Conservation (phyloP, 2,797 vertebrate genomes). For the Gadopsis marmoratus region DNA sequence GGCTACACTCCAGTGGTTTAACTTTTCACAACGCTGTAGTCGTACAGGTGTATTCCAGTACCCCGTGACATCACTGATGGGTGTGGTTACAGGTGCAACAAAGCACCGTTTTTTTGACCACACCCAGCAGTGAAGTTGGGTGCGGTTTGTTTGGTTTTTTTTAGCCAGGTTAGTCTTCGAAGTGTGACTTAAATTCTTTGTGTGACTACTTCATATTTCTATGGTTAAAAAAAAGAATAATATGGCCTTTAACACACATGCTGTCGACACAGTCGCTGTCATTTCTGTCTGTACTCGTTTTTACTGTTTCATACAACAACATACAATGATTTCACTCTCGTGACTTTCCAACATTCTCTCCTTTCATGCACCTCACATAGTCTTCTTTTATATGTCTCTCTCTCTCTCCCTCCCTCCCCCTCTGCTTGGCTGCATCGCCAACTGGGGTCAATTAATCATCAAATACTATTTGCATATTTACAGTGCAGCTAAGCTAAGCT, state of each 20-base stretch:
- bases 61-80: background rate
- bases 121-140: background rate
- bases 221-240: background rate
- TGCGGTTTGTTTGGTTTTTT: no score
- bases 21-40: background rate
- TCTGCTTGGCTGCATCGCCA: slow-evolving; percentile 65
- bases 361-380: slow-evolving; percentile 5
- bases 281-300: background rate
- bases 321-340: slow-evolving; percentile 29
- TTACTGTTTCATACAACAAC: background rate
- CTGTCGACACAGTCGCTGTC: background rate
- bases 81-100: background rate
- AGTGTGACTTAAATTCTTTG: background rate
- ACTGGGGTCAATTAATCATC: slow-evolving; percentile 85
- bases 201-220: background rate
- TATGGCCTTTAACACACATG: background rate
- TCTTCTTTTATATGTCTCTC: slow-evolving; percentile 21
- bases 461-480: slow-evolving; percentile 84
- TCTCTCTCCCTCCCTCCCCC: slow-evolving; percentile 21
- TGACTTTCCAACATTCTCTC: slow-evolving; percentile 32
- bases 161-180: background rate
- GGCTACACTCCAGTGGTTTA: background rate
- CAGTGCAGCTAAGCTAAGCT: slow-evolving; percentile 80
- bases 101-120: background rate
- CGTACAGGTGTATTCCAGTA: background rate